Base-by-base conservation (phyloP, 2,113 vertebrate species). In the Thryonomys swinderianus region DNA sequence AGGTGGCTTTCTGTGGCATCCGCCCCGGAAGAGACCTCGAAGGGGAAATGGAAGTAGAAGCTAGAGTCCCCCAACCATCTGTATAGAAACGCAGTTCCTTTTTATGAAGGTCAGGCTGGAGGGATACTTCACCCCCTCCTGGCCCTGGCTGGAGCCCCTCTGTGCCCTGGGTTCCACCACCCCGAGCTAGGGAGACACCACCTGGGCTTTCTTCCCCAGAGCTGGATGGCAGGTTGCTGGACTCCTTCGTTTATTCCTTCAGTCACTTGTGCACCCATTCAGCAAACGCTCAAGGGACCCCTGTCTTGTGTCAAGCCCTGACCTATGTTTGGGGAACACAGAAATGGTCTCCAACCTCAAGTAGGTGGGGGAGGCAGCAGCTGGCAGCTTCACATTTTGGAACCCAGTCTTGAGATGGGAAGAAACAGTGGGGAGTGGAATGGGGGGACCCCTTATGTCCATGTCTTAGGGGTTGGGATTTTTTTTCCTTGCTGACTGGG, bases 51-150 rank as follows among this genome's bases (percentile, higher is more conserved):
- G 62, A 92, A 96, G 69, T 34, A 6, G 51, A 61, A 27, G 48
- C 59, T 90, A 79, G 88, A 76, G 76, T 93, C 94, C 69, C 90
- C 95, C 91, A 69, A 20, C 45, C 37, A 69, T n/a, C 5, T 8
- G 1, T 71, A 40, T 3, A 61, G 66, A 91, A 95, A 84, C 9
- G 4, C 8, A 79, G 85, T 95, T 96, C 93, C 82, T 89, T 90
- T 87, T 62, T 76, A 37, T 20, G 40, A n/a, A 51, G 1, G 0
- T 51, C 27, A 27, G 23, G 40, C 40, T 42, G 40, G 30, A n/a
- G 45, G 64, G 64, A 25, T 18, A 5, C 34, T 21, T 55, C 32
- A 80, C 45, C 57, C 40, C 51, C 30, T 11, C 34, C 66, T 34
- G 34, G 45, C 23, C 48, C 74, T 79, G 71, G 66, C 61, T 10